phyloP scores from a whole-genome alignment of 2,797 vertebrate species.

The Bradypus variegatus region DNA sequence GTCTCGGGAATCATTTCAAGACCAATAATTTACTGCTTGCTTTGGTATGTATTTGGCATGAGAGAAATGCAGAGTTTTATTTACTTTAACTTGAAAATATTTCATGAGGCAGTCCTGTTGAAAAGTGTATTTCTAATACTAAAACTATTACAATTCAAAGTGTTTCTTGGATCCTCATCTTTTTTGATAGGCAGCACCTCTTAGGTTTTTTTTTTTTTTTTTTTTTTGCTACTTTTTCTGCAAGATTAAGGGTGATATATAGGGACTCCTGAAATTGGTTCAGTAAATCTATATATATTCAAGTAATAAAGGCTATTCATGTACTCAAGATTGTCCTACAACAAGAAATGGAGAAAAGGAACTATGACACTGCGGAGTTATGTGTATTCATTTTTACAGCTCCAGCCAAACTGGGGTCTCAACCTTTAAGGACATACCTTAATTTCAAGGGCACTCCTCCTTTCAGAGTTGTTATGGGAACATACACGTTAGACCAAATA shows the following conservation, averaged over 20 bases:
- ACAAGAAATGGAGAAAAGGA: slow-evolving; percentile 63
- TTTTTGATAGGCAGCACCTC: background rate
- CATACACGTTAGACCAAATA: background rate
- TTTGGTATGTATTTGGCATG: background rate
- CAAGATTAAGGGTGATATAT: slow-evolving; percentile 44
- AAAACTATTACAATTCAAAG: background rate
- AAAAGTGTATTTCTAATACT: background rate
- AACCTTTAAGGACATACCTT: slow-evolving; percentile 64
- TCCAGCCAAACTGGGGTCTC: slow-evolving; percentile 49
- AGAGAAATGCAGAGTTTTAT: background rate
- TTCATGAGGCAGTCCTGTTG: background rate
- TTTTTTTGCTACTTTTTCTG: slow-evolving; percentile 25
- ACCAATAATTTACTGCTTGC: background rate
- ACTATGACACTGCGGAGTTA: slow-evolving; percentile 51
- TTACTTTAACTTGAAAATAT: slow-evolving; percentile 4
- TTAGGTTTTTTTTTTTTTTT: background rate
- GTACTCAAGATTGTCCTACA: slow-evolving; percentile 66
- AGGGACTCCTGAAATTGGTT: slow-evolving; percentile 53
- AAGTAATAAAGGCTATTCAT: slow-evolving; percentile 65
- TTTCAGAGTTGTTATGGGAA: background rate
- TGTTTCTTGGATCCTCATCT: slow-evolving; percentile 14
- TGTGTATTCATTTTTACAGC: slow-evolving; percentile 60
- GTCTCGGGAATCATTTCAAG: background rate
- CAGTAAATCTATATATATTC: slow-evolving; percentile 31
- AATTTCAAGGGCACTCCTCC: slow-evolving; percentile 33